A percentile compares a stretch with the other conserved stretches of the same genome.
Evolutionary conservation across 2,888 invertebrate species (phyloP).

Genomic region (Nysson spinosus): DNA sequence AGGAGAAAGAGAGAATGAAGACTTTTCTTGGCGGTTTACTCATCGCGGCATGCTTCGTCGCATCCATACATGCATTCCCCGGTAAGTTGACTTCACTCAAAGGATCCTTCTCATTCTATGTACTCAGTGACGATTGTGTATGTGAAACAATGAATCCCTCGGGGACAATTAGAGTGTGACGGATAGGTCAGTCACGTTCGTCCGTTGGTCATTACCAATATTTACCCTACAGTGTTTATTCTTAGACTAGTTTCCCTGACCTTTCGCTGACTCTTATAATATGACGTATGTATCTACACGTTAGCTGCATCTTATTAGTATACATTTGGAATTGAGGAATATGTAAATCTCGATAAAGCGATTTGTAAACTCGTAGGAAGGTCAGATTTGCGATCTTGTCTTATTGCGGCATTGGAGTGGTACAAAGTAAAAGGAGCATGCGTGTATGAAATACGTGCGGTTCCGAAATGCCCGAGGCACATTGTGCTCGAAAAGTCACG

Average conservation of each 20-base stretch:
- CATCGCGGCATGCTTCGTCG: constrained; percentile 63
- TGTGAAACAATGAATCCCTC: background rate
- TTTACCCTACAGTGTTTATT: constrained; percentile 2
- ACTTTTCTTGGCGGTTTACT: constrained; percentile 53
- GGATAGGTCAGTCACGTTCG: constrained; percentile 15
- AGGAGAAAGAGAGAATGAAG: constrained; percentile 45
- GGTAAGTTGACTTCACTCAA: constrained; percentile 60
- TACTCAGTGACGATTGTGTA: too few species aligned
- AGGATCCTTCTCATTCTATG: background rate
- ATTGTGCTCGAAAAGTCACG: constrained; percentile 21
- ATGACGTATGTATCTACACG: too few species aligned
- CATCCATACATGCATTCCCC: constrained; percentile 65
- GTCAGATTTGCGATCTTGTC: constrained; percentile 39
- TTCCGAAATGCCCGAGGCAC: constrained; percentile 2
- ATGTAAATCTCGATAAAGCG: too few species aligned
- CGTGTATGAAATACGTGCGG: constrained; percentile 12
- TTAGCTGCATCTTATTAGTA: too few species aligned
- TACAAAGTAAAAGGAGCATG: constrained; percentile 36
- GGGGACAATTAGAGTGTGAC: constrained; percentile 6
- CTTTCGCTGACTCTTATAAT: background rate
- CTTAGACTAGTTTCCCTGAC: constrained; percentile 10
- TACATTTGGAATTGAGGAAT: too few species aligned
- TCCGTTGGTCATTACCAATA: constrained; percentile 13
- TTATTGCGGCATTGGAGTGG: constrained; percentile 11
- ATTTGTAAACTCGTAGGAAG: constrained; percentile 12